These are phyloP conservation scores for Microtus pennsylvanicus DNA, from an alignment of 2,113 vertebrate genomes.

Conservation along the genomic window DNA sequence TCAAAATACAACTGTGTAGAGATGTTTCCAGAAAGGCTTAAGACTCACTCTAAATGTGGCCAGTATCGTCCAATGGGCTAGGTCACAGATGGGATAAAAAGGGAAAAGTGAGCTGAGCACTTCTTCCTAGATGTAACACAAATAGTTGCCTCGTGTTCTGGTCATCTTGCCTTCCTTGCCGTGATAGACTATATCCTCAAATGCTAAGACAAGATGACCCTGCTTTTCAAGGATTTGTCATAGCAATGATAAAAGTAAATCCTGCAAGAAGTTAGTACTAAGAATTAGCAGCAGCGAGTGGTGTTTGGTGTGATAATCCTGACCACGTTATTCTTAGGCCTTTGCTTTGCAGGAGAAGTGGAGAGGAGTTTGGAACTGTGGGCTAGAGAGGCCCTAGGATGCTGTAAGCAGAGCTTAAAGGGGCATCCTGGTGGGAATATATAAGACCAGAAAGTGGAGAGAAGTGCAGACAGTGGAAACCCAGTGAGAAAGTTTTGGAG, in stretches of 20 bases:
- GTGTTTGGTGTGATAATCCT: background rate
- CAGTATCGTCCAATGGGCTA: background rate
- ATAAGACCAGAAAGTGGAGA: background rate
- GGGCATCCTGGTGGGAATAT: background rate
- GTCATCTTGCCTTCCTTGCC: background rate
- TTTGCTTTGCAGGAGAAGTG: background rate
- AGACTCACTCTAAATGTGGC: background rate
- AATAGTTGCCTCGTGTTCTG: background rate
- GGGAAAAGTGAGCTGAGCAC: background rate
- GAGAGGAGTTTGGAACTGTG: background rate
- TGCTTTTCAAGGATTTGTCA: background rate
- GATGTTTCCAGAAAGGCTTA: background rate
- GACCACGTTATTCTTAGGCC: background rate
- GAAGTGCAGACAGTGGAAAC: background rate
- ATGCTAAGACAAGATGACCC: background rate
- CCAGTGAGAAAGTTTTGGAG: background rate
- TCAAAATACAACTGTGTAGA: background rate
- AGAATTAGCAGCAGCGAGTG: background rate
- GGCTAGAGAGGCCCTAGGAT: background rate
- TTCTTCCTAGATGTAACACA: too few species aligned
- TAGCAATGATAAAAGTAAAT: background rate
- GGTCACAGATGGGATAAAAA: background rate
- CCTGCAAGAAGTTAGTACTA: background rate
- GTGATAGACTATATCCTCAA: background rate
- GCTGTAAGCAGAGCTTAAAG: background rate